Evolutionary conservation across 2,797 vertebrate species (phyloP).

Genomic region (Gymnothorax reevesii): DNA sequence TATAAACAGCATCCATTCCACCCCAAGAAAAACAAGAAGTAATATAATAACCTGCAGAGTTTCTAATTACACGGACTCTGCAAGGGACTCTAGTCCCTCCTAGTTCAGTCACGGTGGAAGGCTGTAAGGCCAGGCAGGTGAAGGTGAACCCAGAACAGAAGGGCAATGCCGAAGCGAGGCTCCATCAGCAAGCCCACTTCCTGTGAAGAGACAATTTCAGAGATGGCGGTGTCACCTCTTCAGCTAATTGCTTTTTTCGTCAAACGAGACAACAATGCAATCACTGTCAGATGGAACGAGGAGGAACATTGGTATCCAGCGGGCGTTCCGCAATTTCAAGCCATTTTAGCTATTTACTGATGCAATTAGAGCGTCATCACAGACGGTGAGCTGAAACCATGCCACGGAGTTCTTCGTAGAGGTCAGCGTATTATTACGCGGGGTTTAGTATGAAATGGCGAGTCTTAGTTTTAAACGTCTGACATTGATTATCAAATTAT

Average conservation of each 20-base stretch:
- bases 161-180: background rate
- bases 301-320: conserved; percentile 23
- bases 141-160: conserved; percentile 53
- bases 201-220: conserved; percentile 48
- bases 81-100: conserved; percentile 53
- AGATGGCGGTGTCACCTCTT: conserved; percentile 31
- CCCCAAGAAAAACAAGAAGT: background rate
- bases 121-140: conserved; percentile 45
- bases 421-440: conserved; percentile 30
- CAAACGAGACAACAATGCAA: conserved; percentile 48
- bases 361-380: conserved; percentile 53
- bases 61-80: conserved; percentile 64
- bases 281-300: conserved; percentile 40
- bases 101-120: conserved; percentile 12
- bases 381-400: conserved; percentile 39
- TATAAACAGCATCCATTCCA: background rate
- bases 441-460: background rate
- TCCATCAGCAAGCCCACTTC: conserved; percentile 19
- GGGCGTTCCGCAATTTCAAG: conserved; percentile 33
- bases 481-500: background rate
- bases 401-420: conserved; percentile 37
- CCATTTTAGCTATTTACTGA: conserved; percentile 44
- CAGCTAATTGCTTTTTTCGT: conserved; percentile 53
- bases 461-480: background rate
- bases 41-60: conserved; percentile 46